These are phyloP conservation scores for Ferdinandea cuprea DNA, from an alignment of 2,888 invertebrate genomes.

Conservation along the genomic window DNA sequence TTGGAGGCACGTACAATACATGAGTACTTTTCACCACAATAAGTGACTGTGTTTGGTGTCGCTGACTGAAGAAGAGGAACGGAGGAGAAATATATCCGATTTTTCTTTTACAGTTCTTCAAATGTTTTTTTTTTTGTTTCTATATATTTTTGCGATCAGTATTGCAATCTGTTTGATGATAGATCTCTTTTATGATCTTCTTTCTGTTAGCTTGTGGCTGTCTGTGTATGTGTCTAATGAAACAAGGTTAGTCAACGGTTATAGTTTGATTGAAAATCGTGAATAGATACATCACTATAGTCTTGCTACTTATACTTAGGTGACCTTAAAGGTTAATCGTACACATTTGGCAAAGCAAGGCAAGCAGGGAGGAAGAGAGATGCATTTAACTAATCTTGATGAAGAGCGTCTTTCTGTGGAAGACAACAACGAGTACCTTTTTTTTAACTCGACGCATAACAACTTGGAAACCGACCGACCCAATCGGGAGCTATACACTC, in stretches of 20 bases:
- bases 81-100: slow-evolving; percentile 25
- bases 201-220: too few species aligned
- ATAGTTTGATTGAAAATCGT: slow-evolving; percentile 48
- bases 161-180: slow-evolving; percentile 25
- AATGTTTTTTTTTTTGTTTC: slow-evolving; percentile 7
- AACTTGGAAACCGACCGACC: slow-evolving; percentile 9
- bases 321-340: slow-evolving; percentile 71
- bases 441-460: background rate
- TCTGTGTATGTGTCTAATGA: background rate
- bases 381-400: too few species aligned
- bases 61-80: background rate
- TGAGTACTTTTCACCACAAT: slow-evolving; percentile 48
- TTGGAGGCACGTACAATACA: slow-evolving; percentile 40
- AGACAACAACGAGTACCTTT: background rate
- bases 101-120: slow-evolving; percentile 52
- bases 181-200: slow-evolving; percentile 35
- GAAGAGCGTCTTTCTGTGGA: slow-evolving; percentile 19
- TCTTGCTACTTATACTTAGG: slow-evolving; percentile 38
- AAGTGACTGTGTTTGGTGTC: slow-evolving; percentile 53
- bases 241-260: slow-evolving; percentile 64
- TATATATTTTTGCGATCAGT: slow-evolving; percentile 35
- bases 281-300: slow-evolving; percentile 43
- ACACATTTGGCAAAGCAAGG: slow-evolving; percentile 62
- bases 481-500: slow-evolving; percentile 17
- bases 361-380: slow-evolving; percentile 36